These are phyloP conservation scores for Rhadina sibilatrix DNA, from an alignment of 2,113 vertebrate genomes.

Conservation along the genomic window DNA sequence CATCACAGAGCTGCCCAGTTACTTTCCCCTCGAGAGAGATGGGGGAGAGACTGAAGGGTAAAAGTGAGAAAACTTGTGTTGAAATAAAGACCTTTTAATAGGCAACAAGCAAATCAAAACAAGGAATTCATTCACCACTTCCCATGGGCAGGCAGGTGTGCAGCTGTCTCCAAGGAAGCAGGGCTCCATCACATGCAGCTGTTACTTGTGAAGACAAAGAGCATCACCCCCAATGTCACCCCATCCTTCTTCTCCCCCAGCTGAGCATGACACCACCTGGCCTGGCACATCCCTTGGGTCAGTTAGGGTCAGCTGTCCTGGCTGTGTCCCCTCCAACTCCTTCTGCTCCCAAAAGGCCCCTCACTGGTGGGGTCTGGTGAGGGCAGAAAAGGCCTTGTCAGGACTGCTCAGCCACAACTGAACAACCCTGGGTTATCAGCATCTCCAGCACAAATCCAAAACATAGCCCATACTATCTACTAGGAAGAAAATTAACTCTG, in stretches of 20 bases:
- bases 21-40: accelerated
- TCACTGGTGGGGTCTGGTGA: background rate
- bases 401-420: background rate
- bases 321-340: background rate
- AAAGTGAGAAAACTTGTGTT: background rate
- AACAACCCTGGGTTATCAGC: background rate
- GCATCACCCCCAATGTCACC: background rate
- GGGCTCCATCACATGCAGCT: background rate
- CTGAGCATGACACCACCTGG: background rate
- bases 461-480: background rate
- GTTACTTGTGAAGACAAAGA: background rate
- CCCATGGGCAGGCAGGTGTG: background rate
- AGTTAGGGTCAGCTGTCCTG: background rate
- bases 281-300: background rate
- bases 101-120: background rate
- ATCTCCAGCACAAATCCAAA: background rate
- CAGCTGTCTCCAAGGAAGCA: background rate
- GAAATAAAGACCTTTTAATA: background rate
- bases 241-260: background rate
- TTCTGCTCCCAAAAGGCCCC: background rate
- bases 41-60: background rate
- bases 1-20: background rate
- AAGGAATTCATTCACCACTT: background rate
- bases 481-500: background rate
- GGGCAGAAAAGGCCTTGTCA: background rate